Base-by-base conservation (phyloP, 2,888 invertebrate genomes). In the Conus canariensis region DNA sequence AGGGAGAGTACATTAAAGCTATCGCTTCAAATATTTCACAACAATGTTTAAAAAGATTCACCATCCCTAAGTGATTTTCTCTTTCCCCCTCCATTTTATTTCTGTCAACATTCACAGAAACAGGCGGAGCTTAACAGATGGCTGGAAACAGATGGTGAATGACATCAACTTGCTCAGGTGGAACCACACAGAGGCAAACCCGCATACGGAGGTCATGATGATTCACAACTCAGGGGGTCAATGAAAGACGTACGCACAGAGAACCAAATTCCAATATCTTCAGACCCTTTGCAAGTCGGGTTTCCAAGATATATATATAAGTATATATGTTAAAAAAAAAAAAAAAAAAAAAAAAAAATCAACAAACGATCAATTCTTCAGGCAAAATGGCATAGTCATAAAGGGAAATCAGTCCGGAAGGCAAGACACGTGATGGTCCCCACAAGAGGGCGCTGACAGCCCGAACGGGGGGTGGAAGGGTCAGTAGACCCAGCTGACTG, bases 401-500 rank as follows among this genome's bases (percentile, higher is more conserved):
- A 56, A 25, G 56, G 82, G 58, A 83, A 83, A 10, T 56, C 56
- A 86, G 86, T 60, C 60, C 9, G 30, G 67, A 86, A 86, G 86
- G 86, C 86, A 86, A 86, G 86, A 86, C 86, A 59, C 86, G 67
- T 64, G 86, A 67, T 16, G 64, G 59, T 60, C 86, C 25, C 45
- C 86, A 59, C 67, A 8, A 25, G 30, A 5, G 16, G 60, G 60
- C 85, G 25, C 59, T 25, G 58, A 58, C 83, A 56, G 16, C 12
- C 60, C n/a, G 22, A 7, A 19, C 12, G 25, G 14, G 25, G 25
- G 87, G 64, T 64, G 10, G 64, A 64, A 64, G 64, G 45, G 74
- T 94, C 93, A 98, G 97, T 98, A 98, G 96, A 99, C 98, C 99
- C 99, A 99, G 83, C 98, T 98, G 14, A 99, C 99, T 8, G 99